Conservation (phyloP, 2,888 invertebrate species). For the Eilema depressum region DNA sequence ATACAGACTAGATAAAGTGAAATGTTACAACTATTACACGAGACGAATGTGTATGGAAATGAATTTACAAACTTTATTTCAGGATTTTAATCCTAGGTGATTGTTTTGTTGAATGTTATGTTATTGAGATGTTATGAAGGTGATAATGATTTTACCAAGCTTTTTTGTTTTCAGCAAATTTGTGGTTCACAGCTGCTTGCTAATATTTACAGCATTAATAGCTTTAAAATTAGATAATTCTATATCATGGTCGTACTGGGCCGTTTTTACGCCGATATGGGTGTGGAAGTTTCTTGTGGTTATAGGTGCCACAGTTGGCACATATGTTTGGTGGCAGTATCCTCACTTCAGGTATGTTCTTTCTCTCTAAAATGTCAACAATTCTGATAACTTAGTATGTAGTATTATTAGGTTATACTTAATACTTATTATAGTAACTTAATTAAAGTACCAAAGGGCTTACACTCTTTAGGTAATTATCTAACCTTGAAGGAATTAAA, state of each 20-base stretch:
- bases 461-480: background rate
- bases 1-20: slow-evolving; percentile 52
- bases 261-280: slow-evolving; percentile 98
- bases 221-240: slow-evolving; percentile 95
- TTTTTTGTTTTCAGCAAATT: slow-evolving; percentile 94
- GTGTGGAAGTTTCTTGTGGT: slow-evolving; percentile 98
- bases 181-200: slow-evolving; percentile 96
- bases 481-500: background rate
- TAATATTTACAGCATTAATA: slow-evolving; percentile 96
- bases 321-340: slow-evolving; percentile 98
- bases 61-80: slow-evolving; percentile 96
- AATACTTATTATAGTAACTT: background rate
- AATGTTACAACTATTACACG: slow-evolving; percentile 60
- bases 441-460: background rate
- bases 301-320: slow-evolving; percentile 95
- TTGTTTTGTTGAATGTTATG: slow-evolving; percentile 32
- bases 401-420: background rate
- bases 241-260: slow-evolving; percentile 98
- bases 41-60: slow-evolving; percentile 87
- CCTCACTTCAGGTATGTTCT: slow-evolving; percentile 94
- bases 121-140: slow-evolving; percentile 35
- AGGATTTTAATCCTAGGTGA: slow-evolving; percentile 97
- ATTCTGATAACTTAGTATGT: background rate
- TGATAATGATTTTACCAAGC: slow-evolving; percentile 27
- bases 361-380: background rate